Conservation (phyloP, 2,797 vertebrate species). For the Gobio occitaniae region DNA sequence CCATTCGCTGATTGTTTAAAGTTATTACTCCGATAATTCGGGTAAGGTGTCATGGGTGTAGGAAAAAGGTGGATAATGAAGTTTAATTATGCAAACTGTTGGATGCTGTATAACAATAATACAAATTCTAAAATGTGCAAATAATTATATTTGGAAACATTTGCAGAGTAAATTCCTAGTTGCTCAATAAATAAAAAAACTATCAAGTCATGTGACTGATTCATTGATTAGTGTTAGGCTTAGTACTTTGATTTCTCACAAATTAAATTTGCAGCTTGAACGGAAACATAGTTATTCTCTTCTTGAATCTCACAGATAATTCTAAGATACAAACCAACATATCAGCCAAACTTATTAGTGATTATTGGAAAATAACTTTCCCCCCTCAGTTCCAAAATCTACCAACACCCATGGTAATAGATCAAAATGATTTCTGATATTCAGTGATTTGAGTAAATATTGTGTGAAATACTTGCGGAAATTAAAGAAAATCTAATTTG, state of each 20-base stretch:
- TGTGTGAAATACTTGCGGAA: not conserved
- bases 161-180: not conserved
- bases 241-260: not conserved
- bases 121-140: not conserved
- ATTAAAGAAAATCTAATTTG: not conserved
- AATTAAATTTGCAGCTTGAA: not conserved
- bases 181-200: not conserved
- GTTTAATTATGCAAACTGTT: not conserved
- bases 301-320: not conserved
- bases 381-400: not conserved
- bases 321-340: not conserved
- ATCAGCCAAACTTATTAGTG: not conserved
- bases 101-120: not conserved
- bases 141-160: not conserved
- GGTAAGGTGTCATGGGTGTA: no score
- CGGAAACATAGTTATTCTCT: not conserved
- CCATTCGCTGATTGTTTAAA: no score
- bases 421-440: not conserved
- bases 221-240: not conserved
- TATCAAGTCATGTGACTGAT: not conserved
- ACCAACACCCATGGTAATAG: not conserved
- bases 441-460: not conserved
- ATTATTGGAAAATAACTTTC: not conserved
- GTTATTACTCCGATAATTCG: no score
- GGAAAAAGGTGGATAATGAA: no score